These are phyloP conservation scores for Peromyscus melanophrys DNA, from an alignment of 2,797 vertebrate genomes.

Conservation along the genomic window DNA sequence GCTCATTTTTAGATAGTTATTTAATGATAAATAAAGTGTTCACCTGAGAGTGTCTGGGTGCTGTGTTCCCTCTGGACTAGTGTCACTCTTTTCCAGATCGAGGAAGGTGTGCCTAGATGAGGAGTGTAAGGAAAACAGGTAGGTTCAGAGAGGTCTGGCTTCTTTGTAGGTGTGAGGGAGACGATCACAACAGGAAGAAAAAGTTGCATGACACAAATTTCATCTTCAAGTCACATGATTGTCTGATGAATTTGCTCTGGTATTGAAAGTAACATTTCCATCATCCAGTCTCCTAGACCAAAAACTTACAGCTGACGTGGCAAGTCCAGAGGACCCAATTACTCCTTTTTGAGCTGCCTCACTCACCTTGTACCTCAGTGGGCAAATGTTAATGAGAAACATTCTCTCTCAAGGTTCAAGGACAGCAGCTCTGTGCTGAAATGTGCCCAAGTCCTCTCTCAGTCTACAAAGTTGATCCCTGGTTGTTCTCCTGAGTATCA, in stretches of 20 bases:
- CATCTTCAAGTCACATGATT: background rate
- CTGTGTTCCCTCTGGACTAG: background rate
- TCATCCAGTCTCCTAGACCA: background rate
- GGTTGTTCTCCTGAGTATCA: background rate
- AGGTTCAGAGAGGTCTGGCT: background rate
- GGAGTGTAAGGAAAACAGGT: background rate
- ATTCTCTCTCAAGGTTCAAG: background rate
- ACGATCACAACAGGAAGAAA: background rate
- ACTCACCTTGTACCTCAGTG: background rate
- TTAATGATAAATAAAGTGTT: background rate
- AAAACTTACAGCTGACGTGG: background rate
- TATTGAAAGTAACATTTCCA: background rate
- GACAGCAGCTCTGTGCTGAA: background rate
- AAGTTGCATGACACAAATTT: background rate
- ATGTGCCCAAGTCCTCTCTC: background rate
- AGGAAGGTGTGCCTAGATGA: background rate
- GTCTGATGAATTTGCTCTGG: background rate
- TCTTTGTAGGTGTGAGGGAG: background rate
- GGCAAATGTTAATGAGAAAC: background rate
- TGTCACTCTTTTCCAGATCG: background rate
- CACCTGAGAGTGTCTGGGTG: background rate
- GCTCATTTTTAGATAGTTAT: slow-evolving; percentile 33
- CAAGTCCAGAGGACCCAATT: slow-evolving; percentile 23
- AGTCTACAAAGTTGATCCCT: background rate
- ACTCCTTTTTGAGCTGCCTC: background rate